Base-by-base conservation (phyloP, 2,113 vertebrate species). In the Trachemys scripta region DNA sequence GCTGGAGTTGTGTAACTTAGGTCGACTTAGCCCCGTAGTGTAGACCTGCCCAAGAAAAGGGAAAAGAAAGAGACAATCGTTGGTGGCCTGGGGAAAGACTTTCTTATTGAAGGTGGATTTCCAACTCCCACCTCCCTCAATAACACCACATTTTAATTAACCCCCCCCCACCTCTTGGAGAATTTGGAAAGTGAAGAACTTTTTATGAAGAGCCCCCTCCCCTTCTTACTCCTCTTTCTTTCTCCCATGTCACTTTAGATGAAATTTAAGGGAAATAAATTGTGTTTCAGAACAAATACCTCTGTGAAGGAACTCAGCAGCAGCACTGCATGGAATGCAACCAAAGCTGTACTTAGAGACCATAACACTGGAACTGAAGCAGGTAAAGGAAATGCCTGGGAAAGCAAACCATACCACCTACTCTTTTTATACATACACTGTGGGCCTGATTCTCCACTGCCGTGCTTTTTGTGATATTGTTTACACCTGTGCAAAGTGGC, bases 231-330 rank as follows among this genome's bases (percentile, higher is more conserved):
- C 89, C 72, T 82, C 88, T 47, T 93, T 22, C 45, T 57, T 76
- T 76, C 38, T 24, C 72, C 72, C 95, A 75, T 65, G 90, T 24
- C 92, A 93, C 89, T 95, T 96, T 90, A 91, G 45, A 54, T 91
- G 94, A 95, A 72, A 92, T 91, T 91, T 97, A 91, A 86, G 94
- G 90, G 72, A 97, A 97, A 91, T 95, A 96, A 83, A 83, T 86
- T 96, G 94, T 90, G 90, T 95, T 94, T 95, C 79, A 85, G 93
- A 95, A 90, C 49, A 95, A 94, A 2, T 92, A 54, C 82, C 94
- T 92, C 92, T 57, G 82, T 94, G 94, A 93, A 97, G 42, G 45
- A 88, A 86, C 81, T 95, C 16, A 47, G 62, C 53, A 82, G 53
- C 62, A 84, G 53, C 62, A 84, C 47, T 81, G 90, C 85, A 25